These are phyloP conservation scores for Streptopelia turtur DNA, from an alignment of 2,797 vertebrate genomes.

Conservation along the genomic window DNA sequence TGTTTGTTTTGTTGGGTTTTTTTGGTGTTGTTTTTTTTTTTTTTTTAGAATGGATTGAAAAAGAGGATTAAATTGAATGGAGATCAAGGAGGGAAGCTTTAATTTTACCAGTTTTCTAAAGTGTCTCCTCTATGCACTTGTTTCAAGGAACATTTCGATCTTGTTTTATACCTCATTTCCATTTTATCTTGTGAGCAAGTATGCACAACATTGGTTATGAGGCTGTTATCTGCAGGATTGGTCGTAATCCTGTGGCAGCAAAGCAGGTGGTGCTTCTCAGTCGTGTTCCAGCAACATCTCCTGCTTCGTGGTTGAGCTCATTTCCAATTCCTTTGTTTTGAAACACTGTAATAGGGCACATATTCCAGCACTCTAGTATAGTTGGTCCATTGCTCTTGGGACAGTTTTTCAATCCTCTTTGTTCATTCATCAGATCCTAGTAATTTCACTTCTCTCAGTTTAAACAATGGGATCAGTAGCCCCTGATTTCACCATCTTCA, in stretches of 20 bases:
- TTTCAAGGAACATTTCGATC: neutral
- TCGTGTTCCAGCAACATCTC: neutral
- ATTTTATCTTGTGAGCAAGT: neutral
- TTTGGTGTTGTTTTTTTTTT: neutral
- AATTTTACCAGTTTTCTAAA: neutral
- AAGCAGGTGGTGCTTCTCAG: neutral
- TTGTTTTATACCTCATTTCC: neutral
- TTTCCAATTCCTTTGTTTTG: neutral
- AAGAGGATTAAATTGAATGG: neutral
- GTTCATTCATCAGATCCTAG: neutral
- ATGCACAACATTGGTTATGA: neutral
- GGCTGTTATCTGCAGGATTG: neutral
- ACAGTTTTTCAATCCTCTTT: neutral
- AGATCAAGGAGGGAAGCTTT: neutral
- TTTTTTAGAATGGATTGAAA: neutral
- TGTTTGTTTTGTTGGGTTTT: too few species aligned
- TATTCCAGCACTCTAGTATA: neutral
- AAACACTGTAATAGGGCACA: neutral
- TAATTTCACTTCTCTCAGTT: neutral
- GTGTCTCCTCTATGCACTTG: neutral
- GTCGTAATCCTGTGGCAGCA: neutral
- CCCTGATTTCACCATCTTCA: neutral
- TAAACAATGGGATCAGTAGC: neutral
- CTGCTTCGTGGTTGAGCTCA: neutral
- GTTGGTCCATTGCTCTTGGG: neutral